These are phyloP conservation scores for Gastrophysa polygoni DNA, from an alignment of 2,888 invertebrate species.

Conservation along the genomic window DNA sequence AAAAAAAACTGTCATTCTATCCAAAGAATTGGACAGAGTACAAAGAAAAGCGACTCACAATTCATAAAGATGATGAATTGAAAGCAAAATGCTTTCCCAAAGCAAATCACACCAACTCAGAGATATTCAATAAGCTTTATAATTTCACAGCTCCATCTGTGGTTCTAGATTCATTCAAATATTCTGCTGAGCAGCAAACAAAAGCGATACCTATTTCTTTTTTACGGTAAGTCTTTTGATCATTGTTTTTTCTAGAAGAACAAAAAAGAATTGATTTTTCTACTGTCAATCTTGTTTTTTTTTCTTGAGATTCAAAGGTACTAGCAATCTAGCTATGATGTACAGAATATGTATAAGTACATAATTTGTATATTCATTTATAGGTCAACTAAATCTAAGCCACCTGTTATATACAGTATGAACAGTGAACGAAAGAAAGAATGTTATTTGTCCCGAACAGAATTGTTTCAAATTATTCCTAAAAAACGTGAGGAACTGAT, in stretches of 20 bases:
- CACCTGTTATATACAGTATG: conserved; percentile 46
- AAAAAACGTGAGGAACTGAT: conserved; percentile 37
- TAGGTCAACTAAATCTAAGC: conserved; percentile 49
- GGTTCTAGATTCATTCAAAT: conserved; percentile 42
- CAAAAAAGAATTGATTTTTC: too few species aligned
- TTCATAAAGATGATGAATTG: conserved; percentile 32
- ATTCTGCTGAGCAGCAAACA: conserved; percentile 41
- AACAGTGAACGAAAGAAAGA: conserved; percentile 41
- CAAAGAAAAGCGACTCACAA: conserved; percentile 30
- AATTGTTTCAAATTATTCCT: conserved; percentile 44
- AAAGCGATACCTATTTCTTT: conserved; percentile 43
- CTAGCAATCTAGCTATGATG: too few species aligned
- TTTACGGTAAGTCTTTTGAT: conserved; percentile 45
- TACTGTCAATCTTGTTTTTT: too few species aligned
- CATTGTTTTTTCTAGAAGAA: background rate
- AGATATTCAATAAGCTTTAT: conserved; percentile 33
- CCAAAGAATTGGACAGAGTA: conserved; percentile 48
- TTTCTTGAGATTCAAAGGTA: too few species aligned
- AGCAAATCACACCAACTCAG: conserved; percentile 23
- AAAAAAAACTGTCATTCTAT: conserved; percentile 31
- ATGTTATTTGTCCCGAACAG: conserved; percentile 40
- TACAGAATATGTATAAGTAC: background rate
- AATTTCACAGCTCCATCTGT: conserved; percentile 46
- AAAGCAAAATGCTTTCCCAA: conserved; percentile 35
- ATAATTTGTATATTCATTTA: conserved; percentile 27